These are phyloP conservation scores for Ceramica pisi DNA, from an alignment of 2,888 invertebrate genomes.

Conservation along the genomic window DNA sequence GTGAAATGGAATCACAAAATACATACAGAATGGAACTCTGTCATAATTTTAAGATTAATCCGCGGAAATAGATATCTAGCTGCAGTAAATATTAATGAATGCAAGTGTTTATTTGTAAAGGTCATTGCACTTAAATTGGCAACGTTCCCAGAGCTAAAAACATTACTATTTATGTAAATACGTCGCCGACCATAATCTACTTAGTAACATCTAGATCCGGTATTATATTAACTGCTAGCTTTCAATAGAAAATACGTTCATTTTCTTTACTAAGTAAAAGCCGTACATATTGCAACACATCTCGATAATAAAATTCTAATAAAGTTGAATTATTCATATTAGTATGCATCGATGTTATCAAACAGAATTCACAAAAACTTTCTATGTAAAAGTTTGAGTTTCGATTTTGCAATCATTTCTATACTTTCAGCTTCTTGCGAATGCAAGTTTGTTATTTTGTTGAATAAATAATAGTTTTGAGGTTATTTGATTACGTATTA, in stretches of 20 bases:
- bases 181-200: slow-evolving; percentile 19
- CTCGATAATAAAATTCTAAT: slow-evolving; percentile 42
- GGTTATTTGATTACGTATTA: slow-evolving; percentile 6
- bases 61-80: background rate
- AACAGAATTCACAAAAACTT: slow-evolving; percentile 39
- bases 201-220: slow-evolving; percentile 34
- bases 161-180: slow-evolving; percentile 43
- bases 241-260: slow-evolving; percentile 51
- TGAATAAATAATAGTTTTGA: background rate
- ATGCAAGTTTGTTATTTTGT: slow-evolving; percentile 10
- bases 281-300: slow-evolving; percentile 26
- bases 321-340: slow-evolving; percentile 53
- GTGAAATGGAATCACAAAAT: too few relatives aligned
- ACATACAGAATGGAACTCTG: too few relatives aligned
- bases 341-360: slow-evolving; percentile 31
- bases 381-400: slow-evolving; percentile 42
- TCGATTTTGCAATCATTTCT: slow-evolving; percentile 41
- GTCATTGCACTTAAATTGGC: slow-evolving; percentile 18
- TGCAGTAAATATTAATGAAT: background rate
- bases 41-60: too few relatives aligned
- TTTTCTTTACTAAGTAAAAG: slow-evolving; percentile 53
- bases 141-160: slow-evolving; percentile 10
- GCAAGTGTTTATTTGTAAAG: background rate
- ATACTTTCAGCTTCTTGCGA: slow-evolving; percentile 27
- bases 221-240: slow-evolving; percentile 28